These are phyloP conservation scores for Cotesia chilonis DNA, from an alignment of 1,140 invertebrate genomes.

Conservation along the genomic window DNA sequence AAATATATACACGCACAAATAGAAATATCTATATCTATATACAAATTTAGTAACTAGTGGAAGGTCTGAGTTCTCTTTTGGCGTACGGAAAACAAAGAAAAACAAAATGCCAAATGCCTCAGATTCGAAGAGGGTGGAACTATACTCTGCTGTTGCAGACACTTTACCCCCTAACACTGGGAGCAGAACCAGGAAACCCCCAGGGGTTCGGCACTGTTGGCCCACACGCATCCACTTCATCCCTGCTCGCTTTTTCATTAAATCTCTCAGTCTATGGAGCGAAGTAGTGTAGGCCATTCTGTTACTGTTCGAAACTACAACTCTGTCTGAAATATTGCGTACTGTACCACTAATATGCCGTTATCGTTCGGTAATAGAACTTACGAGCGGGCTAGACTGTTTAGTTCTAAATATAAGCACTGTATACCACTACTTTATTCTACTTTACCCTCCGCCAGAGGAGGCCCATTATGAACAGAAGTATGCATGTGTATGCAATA, in stretches of 20 bases:
- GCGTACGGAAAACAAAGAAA: constrained; percentile 10
- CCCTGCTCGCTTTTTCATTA: not conserved
- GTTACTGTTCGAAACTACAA: not conserved
- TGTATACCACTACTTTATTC: too few relatives aligned
- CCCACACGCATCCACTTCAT: constrained; percentile 8
- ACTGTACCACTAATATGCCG: constrained; percentile 43
- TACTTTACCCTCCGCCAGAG: too few relatives aligned
- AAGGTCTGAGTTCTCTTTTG: not conserved
- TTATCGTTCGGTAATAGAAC: constrained; percentile 48
- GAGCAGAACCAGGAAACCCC: not conserved
- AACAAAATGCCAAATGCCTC: constrained; percentile 16
- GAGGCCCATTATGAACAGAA: constrained; percentile 1
- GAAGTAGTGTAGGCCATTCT: too few relatives aligned
- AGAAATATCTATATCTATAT: too few relatives aligned
- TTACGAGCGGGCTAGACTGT: constrained; percentile 30
- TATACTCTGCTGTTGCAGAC: not conserved
- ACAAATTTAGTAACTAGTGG: too few relatives aligned
- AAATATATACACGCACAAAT: too few relatives aligned
- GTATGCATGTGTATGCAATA: too few relatives aligned
- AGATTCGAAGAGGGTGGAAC: constrained; percentile 3
- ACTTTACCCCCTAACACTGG: not conserved
- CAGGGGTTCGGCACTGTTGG: not conserved
- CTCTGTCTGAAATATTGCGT: not conserved
- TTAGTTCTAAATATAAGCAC: not conserved
- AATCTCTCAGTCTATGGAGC: not conserved